Conservation (phyloP, 2,113 vertebrate species). For the Proteles cristata region DNA sequence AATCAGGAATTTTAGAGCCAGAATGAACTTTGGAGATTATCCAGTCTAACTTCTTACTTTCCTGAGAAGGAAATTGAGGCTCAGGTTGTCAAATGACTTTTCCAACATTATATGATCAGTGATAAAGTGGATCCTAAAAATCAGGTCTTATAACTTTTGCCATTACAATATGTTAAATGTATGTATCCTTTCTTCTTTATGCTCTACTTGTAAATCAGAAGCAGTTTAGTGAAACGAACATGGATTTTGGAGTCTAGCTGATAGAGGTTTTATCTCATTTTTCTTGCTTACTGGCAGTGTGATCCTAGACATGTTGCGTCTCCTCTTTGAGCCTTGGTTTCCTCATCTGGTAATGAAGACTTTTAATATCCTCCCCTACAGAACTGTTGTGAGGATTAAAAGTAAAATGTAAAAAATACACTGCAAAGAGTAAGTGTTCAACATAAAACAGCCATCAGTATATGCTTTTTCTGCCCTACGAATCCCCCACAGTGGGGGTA, state of each 20-base stretch:
- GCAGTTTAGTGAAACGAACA: neutral
- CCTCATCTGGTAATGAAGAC: neutral
- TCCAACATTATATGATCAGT: neutral
- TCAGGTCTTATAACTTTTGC: neutral
- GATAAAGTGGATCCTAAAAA: neutral
- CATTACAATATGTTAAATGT: neutral
- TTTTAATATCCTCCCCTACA: neutral
- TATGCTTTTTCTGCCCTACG: neutral
- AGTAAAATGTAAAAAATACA: neutral
- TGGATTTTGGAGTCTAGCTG: neutral
- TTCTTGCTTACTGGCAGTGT: neutral
- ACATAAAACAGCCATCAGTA: neutral
- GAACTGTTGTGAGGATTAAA: neutral
- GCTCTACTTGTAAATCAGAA: neutral
- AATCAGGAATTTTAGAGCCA: conserved; percentile 2
- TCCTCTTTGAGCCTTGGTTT: neutral
- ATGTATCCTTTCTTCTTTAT: neutral
- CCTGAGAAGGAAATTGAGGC: neutral
- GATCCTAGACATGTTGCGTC: neutral
- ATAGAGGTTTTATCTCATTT: neutral
- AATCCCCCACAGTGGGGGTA: neutral
- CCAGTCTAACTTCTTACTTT: neutral
- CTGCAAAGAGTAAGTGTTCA: neutral
- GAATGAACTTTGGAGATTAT: neutral
- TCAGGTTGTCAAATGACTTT: neutral